Percentiles rank a stretch among this genome's conserved stretches.
These are phyloP conservation scores for Grantiella picta DNA, from an alignment of 2,113 vertebrate species.

Conservation along the genomic window DNA sequence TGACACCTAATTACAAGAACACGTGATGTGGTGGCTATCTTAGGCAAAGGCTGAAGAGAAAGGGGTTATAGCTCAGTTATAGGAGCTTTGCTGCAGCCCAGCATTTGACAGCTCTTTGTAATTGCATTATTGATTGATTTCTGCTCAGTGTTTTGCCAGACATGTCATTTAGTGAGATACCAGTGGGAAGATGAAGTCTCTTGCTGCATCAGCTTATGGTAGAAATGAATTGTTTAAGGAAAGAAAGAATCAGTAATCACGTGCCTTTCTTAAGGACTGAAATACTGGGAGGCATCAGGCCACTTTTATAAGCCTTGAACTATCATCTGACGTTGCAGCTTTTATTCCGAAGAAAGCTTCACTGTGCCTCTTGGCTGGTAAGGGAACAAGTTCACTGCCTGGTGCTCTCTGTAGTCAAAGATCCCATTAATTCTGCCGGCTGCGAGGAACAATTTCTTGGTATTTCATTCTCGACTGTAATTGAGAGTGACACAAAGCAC, in stretches of 20 bases:
- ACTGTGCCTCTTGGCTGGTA: conserved; percentile 45
- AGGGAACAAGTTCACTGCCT: conserved; percentile 34
- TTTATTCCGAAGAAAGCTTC: conserved; percentile 48
- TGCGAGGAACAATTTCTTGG: background rate
- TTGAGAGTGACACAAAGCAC: conserved; percentile 49
- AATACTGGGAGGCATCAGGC: conserved; percentile 13
- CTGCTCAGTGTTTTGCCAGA: background rate
- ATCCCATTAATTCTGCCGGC: conserved; percentile 51
- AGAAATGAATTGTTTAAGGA: conserved; percentile 9
- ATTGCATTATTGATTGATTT: background rate
- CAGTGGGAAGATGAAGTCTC: background rate
- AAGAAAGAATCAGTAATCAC: background rate
- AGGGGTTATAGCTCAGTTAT: background rate
- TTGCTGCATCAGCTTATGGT: background rate
- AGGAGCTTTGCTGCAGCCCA: background rate
- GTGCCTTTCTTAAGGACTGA: background rate
- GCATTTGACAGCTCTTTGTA: background rate
- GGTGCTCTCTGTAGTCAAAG: conserved; percentile 45
- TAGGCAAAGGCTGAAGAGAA: background rate
- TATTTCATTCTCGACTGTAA: conserved; percentile 49
- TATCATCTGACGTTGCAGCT: conserved; percentile 33
- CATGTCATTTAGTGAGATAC: background rate
- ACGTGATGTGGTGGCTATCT: background rate
- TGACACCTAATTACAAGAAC: background rate
- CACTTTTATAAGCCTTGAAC: conserved; percentile 21